phyloP scores from a whole-genome alignment of 2,797 vertebrate species.

The Decapterus maruadsi region DNA sequence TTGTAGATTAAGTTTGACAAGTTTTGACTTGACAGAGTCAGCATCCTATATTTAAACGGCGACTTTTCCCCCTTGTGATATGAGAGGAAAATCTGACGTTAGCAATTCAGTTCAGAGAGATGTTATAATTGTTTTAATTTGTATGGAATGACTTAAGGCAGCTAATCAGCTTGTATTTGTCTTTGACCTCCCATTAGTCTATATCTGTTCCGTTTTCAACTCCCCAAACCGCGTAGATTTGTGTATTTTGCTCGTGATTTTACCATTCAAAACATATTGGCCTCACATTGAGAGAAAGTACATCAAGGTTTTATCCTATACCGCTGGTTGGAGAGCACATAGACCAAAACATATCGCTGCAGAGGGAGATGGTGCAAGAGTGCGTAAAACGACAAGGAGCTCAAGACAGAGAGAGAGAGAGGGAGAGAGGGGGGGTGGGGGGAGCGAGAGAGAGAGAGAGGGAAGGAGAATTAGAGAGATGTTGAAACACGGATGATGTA shows the following conservation, averaged over 20 bases:
- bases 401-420: constrained; percentile 59
- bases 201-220: constrained; percentile 31
- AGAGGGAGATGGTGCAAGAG: constrained; percentile 84
- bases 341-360: constrained; percentile 78
- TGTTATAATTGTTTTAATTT: constrained; percentile 22
- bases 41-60: constrained; percentile 12
- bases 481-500: constrained; percentile 78
- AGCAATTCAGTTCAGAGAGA: constrained; percentile 5
- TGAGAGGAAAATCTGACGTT: constrained; percentile 20
- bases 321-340: constrained; percentile 76
- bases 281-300: constrained; percentile 68
- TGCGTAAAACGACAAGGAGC: constrained; percentile 79
- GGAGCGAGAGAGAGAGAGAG: constrained; percentile 39
- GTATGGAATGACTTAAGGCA: constrained; percentile 29
- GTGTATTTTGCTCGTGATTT: constrained; percentile 56
- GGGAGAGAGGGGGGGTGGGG: constrained; percentile 35
- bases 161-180: constrained; percentile 35
- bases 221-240: constrained; percentile 37
- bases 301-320: constrained; percentile 74
- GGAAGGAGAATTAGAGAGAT: constrained; percentile 70
- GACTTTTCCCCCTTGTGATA: constrained; percentile 5
- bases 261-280: constrained; percentile 63
- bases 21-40: constrained; percentile 44
- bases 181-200: constrained; percentile 27
- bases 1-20: constrained; percentile 40